phyloP scores from a whole-genome alignment of 2,113 vertebrate species.

The Motacilla tschutschensis region DNA sequence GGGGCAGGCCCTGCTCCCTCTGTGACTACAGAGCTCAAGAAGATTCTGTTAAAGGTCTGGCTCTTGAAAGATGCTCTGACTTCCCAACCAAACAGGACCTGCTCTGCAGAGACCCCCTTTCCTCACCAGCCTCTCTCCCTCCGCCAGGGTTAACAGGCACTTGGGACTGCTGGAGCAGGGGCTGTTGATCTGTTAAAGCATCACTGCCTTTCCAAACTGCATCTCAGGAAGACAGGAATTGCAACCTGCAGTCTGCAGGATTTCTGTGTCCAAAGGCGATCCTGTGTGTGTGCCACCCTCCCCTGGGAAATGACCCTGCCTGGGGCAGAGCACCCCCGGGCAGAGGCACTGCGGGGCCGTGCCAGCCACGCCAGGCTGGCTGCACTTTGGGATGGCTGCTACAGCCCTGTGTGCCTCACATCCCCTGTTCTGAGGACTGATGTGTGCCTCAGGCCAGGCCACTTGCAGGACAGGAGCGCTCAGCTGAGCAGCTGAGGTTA shows the following conservation, averaged over 20 bases:
- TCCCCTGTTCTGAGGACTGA: accelerated
- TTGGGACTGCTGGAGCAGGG: background rate
- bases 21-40: background rate
- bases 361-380: accelerated
- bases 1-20: background rate
- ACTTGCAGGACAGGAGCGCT: background rate
- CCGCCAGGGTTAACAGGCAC: background rate
- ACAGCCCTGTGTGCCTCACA: background rate
- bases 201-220: background rate
- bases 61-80: background rate
- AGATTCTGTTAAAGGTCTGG: background rate
- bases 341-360: accelerated
- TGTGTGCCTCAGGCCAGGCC: background rate
- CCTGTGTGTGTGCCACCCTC: background rate
- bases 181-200: background rate
- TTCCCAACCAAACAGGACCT: background rate
- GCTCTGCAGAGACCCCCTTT: background rate
- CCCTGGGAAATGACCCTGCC: accelerated
- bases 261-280: background rate
- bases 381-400: accelerated
- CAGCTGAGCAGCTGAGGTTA: background rate
- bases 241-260: background rate
- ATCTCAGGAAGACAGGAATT: background rate
- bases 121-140: background rate
- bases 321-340: background rate